Evolutionary conservation across 1,140 invertebrate genomes (phyloP), one percentile per base, ranked within the genome.

Genomic region (Heterodera carotae): DNA sequence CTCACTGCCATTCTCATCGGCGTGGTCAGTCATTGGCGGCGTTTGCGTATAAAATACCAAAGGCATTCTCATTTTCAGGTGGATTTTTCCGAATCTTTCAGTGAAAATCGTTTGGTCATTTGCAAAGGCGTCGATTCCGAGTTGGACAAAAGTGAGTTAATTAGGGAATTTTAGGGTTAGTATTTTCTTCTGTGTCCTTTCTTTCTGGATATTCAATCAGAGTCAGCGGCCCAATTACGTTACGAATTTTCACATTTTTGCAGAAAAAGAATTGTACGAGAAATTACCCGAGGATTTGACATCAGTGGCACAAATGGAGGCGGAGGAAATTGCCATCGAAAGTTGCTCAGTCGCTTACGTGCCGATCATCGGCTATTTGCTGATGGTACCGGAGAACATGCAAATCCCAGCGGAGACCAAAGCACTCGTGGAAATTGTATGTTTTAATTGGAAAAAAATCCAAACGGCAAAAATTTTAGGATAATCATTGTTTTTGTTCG

Each of bases 361-460:
- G 34, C 85, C 85, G 27, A 84, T 87, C 31, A 76, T 87, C 56
- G 85, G 85, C n/a, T 86, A 84, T 64, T 59, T 86, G 48, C 62
- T 87, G 15, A 70, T 81, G 12, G 68, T 85, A 27, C 81, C 85
- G 1, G 70, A 62, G 34, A 70, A 78, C 31, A 71, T 78, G 67
- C 67, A 76, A 67, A 53, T 78, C 15, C 74, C 82, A 15, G 3
- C 36, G 69, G 53, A 34, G 15, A 60, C 33, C 10, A 78, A 39
- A 34, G 18, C 34, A 25, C 25, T 78, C 25, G 75, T 78, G 53
- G 62, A 78, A 78, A 62, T 78, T 34, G 77, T 78, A 56, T 33
- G 48, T 6, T n/a, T n/a, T n/a, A n/a, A 25, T 1, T 33, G 31
- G 31, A 76, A 76, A 36, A 71, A 59, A 43, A 12, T 12, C 6